Evolutionary conservation across 2,888 invertebrate genomes (phyloP).

Genomic region (Hirtodrosophila duncani): DNA sequence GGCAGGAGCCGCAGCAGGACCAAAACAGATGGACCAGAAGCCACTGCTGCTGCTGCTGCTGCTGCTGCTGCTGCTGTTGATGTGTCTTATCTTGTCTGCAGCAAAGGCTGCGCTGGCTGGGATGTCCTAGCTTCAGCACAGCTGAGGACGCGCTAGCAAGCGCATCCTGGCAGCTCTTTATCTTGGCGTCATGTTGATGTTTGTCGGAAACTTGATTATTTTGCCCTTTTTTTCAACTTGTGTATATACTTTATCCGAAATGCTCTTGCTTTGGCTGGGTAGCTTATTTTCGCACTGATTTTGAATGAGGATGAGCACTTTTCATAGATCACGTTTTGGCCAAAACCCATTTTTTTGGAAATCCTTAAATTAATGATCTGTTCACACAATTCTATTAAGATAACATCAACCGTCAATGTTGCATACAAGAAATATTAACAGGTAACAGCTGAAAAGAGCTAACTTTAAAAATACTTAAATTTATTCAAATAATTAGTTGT

Average conservation of each 20-base stretch:
- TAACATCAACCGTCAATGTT: too few species aligned
- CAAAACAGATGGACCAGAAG: constrained; percentile 46
- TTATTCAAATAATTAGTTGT: too few species aligned
- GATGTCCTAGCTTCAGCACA: constrained; percentile 15
- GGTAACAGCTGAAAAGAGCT: too few species aligned
- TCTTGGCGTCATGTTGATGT: constrained; percentile 74
- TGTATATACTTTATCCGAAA: constrained; percentile 18
- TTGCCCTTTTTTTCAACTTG: constrained; percentile 40
- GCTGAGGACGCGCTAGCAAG: constrained; percentile 35
- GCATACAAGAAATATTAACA: too few species aligned
- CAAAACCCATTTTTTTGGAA: too few species aligned
- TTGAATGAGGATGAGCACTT: too few species aligned
- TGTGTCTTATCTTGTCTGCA: constrained; percentile 71
- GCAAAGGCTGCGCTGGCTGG: constrained; percentile 54
- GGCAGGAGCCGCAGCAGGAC: constrained; percentile 4
- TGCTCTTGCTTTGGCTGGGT: too few species aligned
- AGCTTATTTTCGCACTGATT: too few species aligned
- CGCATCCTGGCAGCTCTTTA: constrained; percentile 71
- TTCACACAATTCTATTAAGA: too few species aligned
- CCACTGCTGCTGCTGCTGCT: constrained; percentile 15
- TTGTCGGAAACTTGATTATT: constrained; percentile 73
- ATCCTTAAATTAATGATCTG: too few species aligned
- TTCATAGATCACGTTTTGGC: too few species aligned
- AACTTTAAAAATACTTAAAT: too few species aligned
- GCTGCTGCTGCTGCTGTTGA: constrained; percentile 34